Conservation (phyloP, 2,797 vertebrate genomes). For the Heteromormyrus szaboi region DNA sequence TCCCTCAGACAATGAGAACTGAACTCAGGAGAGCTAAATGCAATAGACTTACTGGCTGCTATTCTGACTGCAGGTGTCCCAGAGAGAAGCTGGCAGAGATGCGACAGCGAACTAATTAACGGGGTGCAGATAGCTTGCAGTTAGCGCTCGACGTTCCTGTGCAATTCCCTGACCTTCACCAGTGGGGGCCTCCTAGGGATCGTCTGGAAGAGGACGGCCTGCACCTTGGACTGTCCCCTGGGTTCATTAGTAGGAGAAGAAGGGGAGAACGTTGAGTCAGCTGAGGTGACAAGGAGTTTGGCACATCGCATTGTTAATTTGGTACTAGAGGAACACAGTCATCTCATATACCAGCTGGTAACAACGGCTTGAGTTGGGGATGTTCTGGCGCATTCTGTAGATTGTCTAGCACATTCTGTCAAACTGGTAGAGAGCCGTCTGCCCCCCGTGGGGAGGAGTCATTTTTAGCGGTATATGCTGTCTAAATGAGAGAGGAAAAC, state of each 20-base stretch:
- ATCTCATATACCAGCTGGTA: background rate
- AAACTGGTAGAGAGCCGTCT: background rate
- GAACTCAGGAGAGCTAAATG: background rate
- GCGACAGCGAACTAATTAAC: conserved; percentile 5
- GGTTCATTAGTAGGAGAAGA: background rate
- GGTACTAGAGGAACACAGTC: background rate
- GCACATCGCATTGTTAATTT: background rate
- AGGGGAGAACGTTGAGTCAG: background rate
- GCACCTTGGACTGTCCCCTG: background rate
- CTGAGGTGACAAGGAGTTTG: background rate
- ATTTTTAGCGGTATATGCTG: background rate
- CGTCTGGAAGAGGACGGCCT: background rate
- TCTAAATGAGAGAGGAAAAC: background rate
- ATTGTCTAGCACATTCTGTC: background rate
- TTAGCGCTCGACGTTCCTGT: background rate
- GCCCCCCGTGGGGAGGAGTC: background rate
- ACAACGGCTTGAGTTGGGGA: background rate
- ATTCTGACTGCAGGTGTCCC: background rate
- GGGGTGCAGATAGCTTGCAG: background rate
- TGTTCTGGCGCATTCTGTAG: background rate
- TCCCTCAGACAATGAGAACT: background rate
- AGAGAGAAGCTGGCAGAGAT: background rate
- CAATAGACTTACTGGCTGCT: background rate
- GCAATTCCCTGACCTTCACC: background rate
- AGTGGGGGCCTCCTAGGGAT: background rate